These are phyloP conservation scores for Dermolepida albohirtum DNA, from an alignment of 2,888 invertebrate genomes.

Conservation along the genomic window DNA sequence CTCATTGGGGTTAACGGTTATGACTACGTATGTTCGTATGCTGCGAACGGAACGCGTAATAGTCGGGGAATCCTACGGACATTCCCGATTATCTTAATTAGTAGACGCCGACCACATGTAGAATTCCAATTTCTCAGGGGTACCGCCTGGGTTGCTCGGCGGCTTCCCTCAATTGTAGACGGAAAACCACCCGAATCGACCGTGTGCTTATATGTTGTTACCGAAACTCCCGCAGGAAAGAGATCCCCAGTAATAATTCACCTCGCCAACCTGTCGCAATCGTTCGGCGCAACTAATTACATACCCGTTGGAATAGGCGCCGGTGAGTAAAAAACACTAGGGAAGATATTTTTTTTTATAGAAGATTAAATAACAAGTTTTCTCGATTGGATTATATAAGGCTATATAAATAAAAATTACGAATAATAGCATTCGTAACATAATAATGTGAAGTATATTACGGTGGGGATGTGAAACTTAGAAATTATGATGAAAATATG, in stretches of 20 bases:
- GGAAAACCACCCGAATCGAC: constrained; percentile 10
- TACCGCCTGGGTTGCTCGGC: constrained; percentile 1
- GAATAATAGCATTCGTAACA: too few relatives aligned
- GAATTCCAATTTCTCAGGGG: constrained; percentile 31
- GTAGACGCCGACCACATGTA: constrained; percentile 33
- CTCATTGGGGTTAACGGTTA: constrained; percentile 1
- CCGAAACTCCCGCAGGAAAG: constrained; percentile 24
- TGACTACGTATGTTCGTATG: neutral
- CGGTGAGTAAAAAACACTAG: too few relatives aligned
- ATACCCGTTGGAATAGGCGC: too few relatives aligned
- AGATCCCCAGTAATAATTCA: constrained; percentile 45
- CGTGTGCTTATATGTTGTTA: neutral
- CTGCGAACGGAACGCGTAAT: constrained; percentile 5
- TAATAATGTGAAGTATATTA: too few relatives aligned
- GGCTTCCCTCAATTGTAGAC: constrained; percentile 5
- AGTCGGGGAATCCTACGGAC: constrained; percentile 6
- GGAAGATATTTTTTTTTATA: too few relatives aligned
- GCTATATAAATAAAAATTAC: too few relatives aligned
- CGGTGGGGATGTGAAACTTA: too few relatives aligned
- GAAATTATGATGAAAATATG: too few relatives aligned
- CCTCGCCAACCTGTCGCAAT: constrained; percentile 48
- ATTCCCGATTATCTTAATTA: constrained; percentile 35
- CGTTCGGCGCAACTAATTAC: constrained; percentile 49
- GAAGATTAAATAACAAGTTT: too few relatives aligned
- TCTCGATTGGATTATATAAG: too few relatives aligned